These are phyloP conservation scores for Epinephelus fuscoguttatus DNA, from an alignment of 2,113 vertebrate genomes.

Conservation along the genomic window DNA sequence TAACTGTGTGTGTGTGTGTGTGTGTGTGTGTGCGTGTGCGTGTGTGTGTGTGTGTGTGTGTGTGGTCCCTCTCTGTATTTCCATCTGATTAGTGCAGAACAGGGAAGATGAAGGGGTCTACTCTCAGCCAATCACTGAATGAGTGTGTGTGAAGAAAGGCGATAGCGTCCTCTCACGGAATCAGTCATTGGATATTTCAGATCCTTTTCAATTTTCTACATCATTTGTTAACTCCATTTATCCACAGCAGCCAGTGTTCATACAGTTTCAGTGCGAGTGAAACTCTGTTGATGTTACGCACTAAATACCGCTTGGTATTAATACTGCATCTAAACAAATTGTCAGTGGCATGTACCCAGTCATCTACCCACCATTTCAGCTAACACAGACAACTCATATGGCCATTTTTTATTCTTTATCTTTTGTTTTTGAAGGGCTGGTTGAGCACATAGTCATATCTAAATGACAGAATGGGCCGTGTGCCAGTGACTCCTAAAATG, in stretches of 20 bases:
- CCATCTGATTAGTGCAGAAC: conserved; percentile 41
- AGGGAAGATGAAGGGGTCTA: conserved; percentile 19
- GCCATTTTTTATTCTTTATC: too few relatives aligned
- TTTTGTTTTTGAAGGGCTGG: too few relatives aligned
- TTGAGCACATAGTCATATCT: too few relatives aligned
- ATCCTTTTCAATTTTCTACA: conserved; percentile 37
- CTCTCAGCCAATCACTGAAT: conserved; percentile 37
- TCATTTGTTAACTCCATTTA: neutral
- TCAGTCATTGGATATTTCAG: neutral
- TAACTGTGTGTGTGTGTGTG: conserved; percentile 9
- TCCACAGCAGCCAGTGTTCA: neutral
- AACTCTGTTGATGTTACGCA: neutral
- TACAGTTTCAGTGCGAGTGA: neutral
- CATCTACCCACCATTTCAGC: neutral
- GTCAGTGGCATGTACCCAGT: neutral
- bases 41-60: conserved; percentile 15
- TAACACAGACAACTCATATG: too few relatives aligned
- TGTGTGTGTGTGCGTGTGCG: conserved; percentile 6
- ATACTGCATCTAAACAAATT: too few relatives aligned
- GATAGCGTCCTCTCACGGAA: neutral
- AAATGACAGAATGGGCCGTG: too few relatives aligned
- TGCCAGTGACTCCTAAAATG: too few relatives aligned
- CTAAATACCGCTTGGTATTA: neutral
- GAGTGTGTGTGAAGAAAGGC: neutral
- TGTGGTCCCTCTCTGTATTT: neutral